Conservation (phyloP, 2,797 vertebrate species). For the Microctenopoma steveboyesi region DNA sequence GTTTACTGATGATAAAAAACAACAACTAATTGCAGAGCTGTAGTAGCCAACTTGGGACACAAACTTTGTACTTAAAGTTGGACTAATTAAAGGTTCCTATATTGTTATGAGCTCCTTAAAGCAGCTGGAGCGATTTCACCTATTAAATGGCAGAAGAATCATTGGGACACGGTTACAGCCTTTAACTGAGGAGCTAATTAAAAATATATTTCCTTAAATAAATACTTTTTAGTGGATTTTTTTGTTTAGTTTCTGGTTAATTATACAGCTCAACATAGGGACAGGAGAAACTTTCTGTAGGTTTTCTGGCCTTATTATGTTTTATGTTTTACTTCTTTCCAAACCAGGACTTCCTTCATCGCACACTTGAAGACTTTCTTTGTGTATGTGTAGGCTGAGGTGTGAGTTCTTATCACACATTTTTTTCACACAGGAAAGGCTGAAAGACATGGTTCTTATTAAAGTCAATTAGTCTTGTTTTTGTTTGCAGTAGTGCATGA, state of each 20-base stretch:
- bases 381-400: not conserved
- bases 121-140: constrained; percentile 46
- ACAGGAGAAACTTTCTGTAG: not conserved
- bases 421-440: not conserved
- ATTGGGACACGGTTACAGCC: constrained; percentile 17
- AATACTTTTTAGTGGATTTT: not conserved
- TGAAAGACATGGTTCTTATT: not conserved
- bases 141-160: constrained; percentile 18
- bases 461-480: constrained; percentile 12
- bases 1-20: not conserved
- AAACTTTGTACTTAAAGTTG: constrained; percentile 35
- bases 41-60: constrained; percentile 22
- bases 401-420: not conserved
- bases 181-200: constrained; percentile 46
- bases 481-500: constrained; percentile 4
- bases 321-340: not conserved
- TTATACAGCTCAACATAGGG: constrained; percentile 3
- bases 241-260: not conserved
- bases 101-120: constrained; percentile 43
- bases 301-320: not conserved
- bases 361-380: not conserved
- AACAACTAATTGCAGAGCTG: constrained; percentile 18
- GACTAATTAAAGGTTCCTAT: constrained; percentile 50
- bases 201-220: constrained; percentile 42
- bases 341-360: not conserved